Conservation (phyloP, 2,113 vertebrate species). For the Formicarius rufipectus region DNA sequence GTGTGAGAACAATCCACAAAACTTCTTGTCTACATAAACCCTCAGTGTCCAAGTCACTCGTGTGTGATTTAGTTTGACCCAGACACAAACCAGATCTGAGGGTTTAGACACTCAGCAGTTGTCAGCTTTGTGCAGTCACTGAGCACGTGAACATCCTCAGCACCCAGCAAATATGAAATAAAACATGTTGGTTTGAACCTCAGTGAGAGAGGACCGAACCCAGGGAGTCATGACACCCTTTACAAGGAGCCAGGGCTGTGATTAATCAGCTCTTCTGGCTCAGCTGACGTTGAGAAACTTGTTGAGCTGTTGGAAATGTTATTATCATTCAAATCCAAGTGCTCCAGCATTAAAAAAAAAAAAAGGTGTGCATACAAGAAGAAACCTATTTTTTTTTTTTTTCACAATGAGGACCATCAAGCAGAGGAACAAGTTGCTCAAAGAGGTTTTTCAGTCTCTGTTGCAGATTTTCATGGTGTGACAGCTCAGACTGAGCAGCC, state of each 20-base stretch:
- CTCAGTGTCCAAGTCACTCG: neutral
- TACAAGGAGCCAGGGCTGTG: neutral
- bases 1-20: neutral
- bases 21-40: neutral
- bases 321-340: neutral
- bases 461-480: neutral
- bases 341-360: neutral
- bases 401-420: neutral
- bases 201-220: neutral
- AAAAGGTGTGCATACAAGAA: accelerated
- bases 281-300: neutral
- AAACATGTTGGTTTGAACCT: neutral
- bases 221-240: neutral
- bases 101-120: neutral
- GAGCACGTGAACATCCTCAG: neutral
- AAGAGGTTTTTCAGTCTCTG: neutral
- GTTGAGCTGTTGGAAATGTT: neutral
- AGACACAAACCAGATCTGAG: neutral
- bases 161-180: neutral
- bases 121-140: neutral
- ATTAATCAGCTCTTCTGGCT: neutral
- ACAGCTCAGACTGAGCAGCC: neutral
- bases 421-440: neutral
- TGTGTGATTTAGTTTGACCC: neutral
- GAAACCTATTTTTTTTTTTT: neutral